These are phyloP conservation scores for Struthio camelus DNA, from an alignment of 2,113 vertebrate genomes.

Conservation along the genomic window DNA sequence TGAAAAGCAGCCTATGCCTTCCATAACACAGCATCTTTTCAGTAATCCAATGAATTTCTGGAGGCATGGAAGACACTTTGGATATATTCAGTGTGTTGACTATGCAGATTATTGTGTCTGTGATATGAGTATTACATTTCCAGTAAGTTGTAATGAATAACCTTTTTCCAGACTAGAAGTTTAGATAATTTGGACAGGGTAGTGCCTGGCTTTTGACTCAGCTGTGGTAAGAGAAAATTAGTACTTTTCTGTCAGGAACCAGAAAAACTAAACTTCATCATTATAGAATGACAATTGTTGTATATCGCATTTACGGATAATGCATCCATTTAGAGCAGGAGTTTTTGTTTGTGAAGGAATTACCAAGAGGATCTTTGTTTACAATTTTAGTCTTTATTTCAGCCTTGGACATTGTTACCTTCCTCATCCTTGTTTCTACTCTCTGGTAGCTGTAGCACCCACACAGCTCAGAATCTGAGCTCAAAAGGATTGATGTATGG, in stretches of 20 bases:
- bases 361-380: background rate
- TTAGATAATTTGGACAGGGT: background rate
- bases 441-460: background rate
- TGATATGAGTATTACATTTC: background rate
- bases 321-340: background rate
- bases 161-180: background rate
- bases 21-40: background rate
- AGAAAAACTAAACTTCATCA: background rate
- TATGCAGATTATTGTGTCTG: background rate
- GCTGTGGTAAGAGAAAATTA: background rate
- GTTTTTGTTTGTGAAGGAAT: background rate
- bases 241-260: background rate
- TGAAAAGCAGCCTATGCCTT: background rate
- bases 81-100: background rate
- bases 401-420: background rate
- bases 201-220: background rate
- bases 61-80: background rate
- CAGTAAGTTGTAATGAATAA: background rate
- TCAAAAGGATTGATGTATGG: background rate
- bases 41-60: background rate
- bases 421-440: background rate
- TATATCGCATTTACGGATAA: background rate
- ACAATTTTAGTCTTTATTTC: background rate
- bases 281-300: background rate
- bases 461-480: background rate